phyloP scores from a whole-genome alignment of 2,113 vertebrate species.

The Phalacrocorax brasilianus region DNA sequence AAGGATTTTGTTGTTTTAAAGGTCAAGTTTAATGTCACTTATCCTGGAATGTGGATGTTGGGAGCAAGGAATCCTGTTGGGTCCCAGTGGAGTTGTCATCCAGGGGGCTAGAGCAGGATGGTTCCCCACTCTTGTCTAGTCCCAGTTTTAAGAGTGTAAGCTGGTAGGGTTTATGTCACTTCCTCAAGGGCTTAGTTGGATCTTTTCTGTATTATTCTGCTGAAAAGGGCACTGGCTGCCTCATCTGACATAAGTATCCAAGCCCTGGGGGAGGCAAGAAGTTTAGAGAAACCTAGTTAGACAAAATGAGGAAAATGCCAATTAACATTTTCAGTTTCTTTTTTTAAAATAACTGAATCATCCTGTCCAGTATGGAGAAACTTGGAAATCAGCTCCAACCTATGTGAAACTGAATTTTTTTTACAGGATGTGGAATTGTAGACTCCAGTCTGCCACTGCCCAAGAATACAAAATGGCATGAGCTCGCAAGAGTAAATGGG shows the following conservation, averaged over 20 bases:
- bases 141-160: background rate
- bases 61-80: background rate
- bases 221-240: background rate
- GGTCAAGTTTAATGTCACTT: background rate
- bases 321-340: background rate
- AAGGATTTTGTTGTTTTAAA: background rate
- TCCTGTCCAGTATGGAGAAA: background rate
- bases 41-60: background rate
- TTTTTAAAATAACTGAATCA: background rate
- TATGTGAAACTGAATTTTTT: background rate
- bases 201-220: background rate
- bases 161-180: background rate
- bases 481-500: background rate
- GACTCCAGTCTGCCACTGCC: background rate
- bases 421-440: background rate
- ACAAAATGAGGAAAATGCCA: background rate
- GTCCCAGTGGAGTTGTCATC: background rate
- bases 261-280: background rate
- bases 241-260: background rate
- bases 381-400: background rate
- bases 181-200: background rate
- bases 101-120: background rate
- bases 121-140: background rate
- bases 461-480: background rate
- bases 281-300: background rate